phyloP scores from a whole-genome alignment of 1,140 invertebrate genomes.

The Diorhabda elongata region DNA sequence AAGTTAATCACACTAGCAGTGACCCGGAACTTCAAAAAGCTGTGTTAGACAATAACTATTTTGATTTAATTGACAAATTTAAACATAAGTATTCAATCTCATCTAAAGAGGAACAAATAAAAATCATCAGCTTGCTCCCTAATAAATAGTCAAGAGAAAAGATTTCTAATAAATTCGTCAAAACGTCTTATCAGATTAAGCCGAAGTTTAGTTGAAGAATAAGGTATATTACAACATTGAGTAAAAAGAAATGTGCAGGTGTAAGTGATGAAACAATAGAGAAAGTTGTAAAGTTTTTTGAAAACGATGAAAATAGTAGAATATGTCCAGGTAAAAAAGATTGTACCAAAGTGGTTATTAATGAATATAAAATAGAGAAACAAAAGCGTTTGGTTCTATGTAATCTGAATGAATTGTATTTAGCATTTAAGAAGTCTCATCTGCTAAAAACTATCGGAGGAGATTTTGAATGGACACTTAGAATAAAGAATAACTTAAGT shows the following conservation, averaged over 20 bases:
- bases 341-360: background rate
- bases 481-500: too few species aligned
- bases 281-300: background rate
- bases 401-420: background rate
- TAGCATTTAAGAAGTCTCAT: background rate
- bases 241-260: background rate
- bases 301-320: background rate
- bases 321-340: background rate
- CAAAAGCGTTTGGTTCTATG: background rate
- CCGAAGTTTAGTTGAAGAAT: background rate
- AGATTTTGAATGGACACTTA: too few species aligned
- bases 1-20: too few species aligned
- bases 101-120: background rate
- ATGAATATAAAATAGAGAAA: background rate
- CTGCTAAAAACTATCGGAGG: too few species aligned
- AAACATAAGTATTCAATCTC: background rate
- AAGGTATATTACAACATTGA: background rate
- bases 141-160: background rate
- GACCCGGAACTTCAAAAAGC: too few species aligned
- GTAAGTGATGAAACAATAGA: background rate
- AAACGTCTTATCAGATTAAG: background rate
- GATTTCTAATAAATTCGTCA: background rate
- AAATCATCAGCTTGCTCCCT: background rate
- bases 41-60: too few species aligned
- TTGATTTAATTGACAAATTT: background rate